Conservation (phyloP, 1,140 invertebrate species). For the Drosophila pruinosa region DNA sequence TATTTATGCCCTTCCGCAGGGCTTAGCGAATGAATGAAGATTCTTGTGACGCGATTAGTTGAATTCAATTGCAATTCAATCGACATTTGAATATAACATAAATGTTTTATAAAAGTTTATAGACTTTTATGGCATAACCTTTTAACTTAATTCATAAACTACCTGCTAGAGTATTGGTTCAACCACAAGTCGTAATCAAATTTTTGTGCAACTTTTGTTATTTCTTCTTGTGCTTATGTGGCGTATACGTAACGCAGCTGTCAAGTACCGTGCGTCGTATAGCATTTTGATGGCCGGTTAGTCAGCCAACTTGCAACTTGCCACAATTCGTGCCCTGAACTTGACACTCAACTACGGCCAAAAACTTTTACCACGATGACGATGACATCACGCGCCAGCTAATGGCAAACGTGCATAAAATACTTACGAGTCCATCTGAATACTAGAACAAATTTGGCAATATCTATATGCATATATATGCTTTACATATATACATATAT, state of each 20-base stretch:
- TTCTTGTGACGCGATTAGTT: neutral
- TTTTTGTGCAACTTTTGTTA: neutral
- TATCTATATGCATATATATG: neutral
- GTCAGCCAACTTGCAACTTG: constrained; percentile 27
- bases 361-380: constrained; percentile 43
- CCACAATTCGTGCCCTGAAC: constrained; percentile 34
- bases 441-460: neutral
- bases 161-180: neutral
- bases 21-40: neutral
- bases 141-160: too few relatives aligned
- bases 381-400: constrained; percentile 46
- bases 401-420: constrained; percentile 58
- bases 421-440: constrained; percentile 24
- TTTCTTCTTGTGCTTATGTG: neutral
- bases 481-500: constrained; percentile 6
- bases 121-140: neutral
- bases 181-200: neutral
- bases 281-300: constrained; percentile 46
- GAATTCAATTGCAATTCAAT: too few relatives aligned
- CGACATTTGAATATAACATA: too few relatives aligned
- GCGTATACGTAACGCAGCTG: constrained; percentile 41
- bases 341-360: constrained; percentile 52
- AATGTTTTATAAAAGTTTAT: neutral
- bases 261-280: constrained; percentile 21
- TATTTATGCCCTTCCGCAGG: neutral